These are phyloP conservation scores for Lordiphosa andalusiaca DNA, from an alignment of 2,888 invertebrate species.

Conservation along the genomic window DNA sequence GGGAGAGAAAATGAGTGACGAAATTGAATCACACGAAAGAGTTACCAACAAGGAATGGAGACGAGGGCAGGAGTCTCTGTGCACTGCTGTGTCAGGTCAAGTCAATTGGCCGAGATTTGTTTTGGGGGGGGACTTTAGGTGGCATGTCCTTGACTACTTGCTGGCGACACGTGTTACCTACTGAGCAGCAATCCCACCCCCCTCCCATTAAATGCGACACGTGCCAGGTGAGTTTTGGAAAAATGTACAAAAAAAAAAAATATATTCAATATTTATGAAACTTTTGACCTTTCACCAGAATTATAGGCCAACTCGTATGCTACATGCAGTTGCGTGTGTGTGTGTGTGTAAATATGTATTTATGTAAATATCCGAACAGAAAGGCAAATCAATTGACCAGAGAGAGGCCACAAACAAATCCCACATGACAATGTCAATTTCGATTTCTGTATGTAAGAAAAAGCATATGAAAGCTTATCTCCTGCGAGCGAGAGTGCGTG, in stretches of 20 bases:
- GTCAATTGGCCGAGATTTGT: constrained; percentile 12
- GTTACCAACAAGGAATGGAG: background rate
- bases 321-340: too few relatives aligned
- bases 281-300: background rate
- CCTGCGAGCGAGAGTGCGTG: constrained; percentile 15
- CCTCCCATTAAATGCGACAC: constrained; percentile 11
- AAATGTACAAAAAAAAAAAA: background rate
- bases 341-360: too few relatives aligned
- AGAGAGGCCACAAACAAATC: constrained; percentile 27
- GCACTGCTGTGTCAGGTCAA: constrained; percentile 1
- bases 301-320: too few relatives aligned
- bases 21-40: constrained; percentile 4
- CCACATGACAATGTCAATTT: constrained; percentile 35
- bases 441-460: background rate
- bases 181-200: background rate
- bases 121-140: constrained; percentile 1
- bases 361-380: background rate
- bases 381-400: constrained; percentile 38
- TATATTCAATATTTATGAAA: constrained; percentile 18
- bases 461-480: background rate
- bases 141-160: constrained; percentile 9
- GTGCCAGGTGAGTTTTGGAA: constrained; percentile 5
- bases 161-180: constrained; percentile 6
- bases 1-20: background rate
- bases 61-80: background rate